A percentile compares a stretch with the other conserved stretches of the same genome.
These are phyloP conservation scores for Dolomedes plantarius DNA, from an alignment of 2,888 invertebrate species.

Conservation along the genomic window DNA sequence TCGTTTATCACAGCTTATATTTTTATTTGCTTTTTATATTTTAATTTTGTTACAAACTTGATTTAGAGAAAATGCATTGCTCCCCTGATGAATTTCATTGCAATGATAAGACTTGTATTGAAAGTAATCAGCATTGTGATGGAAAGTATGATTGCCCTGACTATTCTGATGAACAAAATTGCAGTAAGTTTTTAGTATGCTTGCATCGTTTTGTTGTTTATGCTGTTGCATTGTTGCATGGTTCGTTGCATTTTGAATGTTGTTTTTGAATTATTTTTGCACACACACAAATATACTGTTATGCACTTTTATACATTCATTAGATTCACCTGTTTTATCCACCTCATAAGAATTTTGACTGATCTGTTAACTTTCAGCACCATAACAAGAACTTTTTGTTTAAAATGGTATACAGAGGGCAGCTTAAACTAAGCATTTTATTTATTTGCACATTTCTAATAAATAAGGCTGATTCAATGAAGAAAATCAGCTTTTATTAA, in stretches of 20 bases:
- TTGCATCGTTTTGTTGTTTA: neutral
- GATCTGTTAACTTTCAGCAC: no score
- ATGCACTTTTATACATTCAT: no score
- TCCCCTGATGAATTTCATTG: constrained; percentile 66
- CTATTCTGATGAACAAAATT: constrained; percentile 85
- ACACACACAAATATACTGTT: no score
- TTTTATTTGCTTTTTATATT: constrained; percentile 49
- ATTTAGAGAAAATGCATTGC: constrained; percentile 66
- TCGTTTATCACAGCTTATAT: neutral
- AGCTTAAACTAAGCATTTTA: no score
- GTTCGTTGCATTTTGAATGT: neutral
- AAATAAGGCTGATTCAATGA: no score
- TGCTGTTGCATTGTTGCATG: neutral
- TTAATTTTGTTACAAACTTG: constrained; percentile 54
- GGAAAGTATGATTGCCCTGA: constrained; percentile 82
- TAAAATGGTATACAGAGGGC: no score
- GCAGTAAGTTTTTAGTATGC: constrained; percentile 77
- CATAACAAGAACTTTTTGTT: no score
- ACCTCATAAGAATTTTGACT: no score
- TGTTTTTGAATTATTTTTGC: constrained; percentile 1
- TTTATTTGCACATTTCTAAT: no score
- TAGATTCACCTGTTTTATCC: no score
- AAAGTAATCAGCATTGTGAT: constrained; percentile 74
- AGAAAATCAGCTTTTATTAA: no score
- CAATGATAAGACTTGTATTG: constrained; percentile 66